Conservation (phyloP, 2,888 invertebrate genomes). For the Trimorus sp. region DNA sequence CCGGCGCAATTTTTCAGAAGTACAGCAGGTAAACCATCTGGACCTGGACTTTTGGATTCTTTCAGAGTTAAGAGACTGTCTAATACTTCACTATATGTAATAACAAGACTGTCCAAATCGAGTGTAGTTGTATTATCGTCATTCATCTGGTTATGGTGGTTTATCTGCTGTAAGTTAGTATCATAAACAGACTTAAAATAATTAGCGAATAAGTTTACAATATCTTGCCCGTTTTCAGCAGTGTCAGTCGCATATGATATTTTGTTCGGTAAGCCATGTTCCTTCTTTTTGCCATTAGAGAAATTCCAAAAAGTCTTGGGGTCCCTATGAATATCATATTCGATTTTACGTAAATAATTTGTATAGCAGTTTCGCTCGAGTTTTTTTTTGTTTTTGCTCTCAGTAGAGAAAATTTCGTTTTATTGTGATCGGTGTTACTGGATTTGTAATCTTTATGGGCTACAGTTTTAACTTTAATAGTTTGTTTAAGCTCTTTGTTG, state of each 20-base stretch:
- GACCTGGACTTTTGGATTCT: not conserved
- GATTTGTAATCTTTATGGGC: not conserved
- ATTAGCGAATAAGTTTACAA: not conserved
- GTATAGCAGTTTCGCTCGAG: not conserved
- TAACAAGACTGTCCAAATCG: not conserved
- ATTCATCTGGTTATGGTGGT: not conserved
- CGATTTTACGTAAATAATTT: not conserved
- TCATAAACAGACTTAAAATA: not conserved
- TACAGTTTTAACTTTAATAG: not conserved
- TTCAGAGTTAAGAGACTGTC: not conserved
- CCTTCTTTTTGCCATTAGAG: not conserved
- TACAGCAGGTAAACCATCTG: too few species aligned
- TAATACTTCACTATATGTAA: not conserved
- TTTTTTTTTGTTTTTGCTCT: slow-evolving; percentile 5
- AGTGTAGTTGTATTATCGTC: not conserved
- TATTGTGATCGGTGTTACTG: not conserved
- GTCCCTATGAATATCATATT: not conserved
- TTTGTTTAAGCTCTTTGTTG: not conserved
- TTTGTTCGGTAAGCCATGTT: not conserved
- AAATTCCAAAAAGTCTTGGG: not conserved
- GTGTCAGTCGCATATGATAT: not conserved
- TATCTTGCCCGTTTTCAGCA: not conserved
- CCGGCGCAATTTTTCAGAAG: too few species aligned
- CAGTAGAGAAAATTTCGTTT: not conserved
- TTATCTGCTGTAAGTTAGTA: not conserved